phyloP scores from a whole-genome alignment of 2,888 invertebrate genomes.

The Lasioglossum calceatum region DNA sequence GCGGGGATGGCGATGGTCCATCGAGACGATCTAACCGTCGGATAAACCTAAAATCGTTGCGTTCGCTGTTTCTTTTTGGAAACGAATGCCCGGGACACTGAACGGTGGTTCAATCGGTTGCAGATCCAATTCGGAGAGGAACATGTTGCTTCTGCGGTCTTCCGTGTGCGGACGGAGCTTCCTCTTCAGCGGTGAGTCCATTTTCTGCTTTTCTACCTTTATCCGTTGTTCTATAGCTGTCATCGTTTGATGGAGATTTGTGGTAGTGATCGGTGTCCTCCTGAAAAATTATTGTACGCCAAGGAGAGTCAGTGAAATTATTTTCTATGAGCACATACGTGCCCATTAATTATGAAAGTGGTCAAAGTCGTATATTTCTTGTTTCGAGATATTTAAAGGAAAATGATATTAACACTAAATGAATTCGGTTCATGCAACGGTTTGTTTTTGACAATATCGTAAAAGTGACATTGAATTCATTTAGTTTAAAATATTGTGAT shows the following conservation, averaged over 20 bases:
- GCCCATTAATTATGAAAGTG: no score
- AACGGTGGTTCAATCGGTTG: constrained; percentile 18
- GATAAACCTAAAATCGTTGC: constrained; percentile 16
- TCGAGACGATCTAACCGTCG: background rate
- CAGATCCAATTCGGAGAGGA: constrained; percentile 29
- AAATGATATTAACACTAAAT: no score
- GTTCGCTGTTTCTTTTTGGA: background rate
- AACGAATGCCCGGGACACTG: background rate
- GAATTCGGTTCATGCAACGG: no score
- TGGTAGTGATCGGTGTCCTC: background rate
- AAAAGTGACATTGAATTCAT: no score
- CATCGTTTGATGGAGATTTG: background rate
- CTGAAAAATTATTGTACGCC: background rate
- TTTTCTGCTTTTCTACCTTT: background rate
- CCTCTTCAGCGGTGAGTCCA: constrained; percentile 43
- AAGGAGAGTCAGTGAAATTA: background rate
- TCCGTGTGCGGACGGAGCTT: background rate
- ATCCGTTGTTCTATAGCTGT: no score
- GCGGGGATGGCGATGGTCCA: constrained; percentile 42
- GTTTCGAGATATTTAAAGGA: no score
- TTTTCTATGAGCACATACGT: background rate
- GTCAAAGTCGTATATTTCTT: no score
- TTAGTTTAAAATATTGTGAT: no score
- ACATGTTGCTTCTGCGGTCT: constrained; percentile 32
- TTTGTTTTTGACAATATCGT: no score